Conservation (phyloP, 2,888 invertebrate species). For the Lomographa bimaculata region DNA sequence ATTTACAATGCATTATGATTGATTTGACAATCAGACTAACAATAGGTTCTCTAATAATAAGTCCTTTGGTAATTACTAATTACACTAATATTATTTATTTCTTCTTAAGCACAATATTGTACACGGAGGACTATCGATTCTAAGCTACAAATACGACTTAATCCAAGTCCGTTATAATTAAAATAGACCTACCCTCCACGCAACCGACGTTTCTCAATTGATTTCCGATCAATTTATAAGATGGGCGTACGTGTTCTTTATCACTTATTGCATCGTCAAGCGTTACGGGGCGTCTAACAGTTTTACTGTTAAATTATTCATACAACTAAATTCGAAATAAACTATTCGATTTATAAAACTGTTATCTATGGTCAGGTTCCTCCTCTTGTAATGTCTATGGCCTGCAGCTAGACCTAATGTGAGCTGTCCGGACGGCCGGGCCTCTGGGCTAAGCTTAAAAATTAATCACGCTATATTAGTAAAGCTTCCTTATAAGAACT, state of each 20-base stretch:
- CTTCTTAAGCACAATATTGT: no score
- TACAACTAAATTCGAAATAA: conserved; percentile 44
- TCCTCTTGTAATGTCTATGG: conserved; percentile 36
- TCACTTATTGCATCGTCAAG: conserved; percentile 25
- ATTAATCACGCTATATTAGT: conserved; percentile 60
- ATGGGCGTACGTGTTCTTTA: conserved; percentile 25
- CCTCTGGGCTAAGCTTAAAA: conserved; percentile 48
- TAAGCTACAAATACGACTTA: no score
- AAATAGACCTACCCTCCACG: conserved; percentile 13
- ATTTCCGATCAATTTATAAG: conserved; percentile 21
- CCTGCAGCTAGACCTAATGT: conserved; percentile 45
- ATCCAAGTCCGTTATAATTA: conserved; percentile 1
- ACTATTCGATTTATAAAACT: conserved; percentile 52
- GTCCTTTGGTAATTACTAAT: no score
- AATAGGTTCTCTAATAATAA: no score
- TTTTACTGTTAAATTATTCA: conserved; percentile 37
- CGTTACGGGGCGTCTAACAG: conserved; percentile 32
- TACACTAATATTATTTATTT: no score
- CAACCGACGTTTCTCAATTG: conserved; percentile 21
- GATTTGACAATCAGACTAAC: no score
- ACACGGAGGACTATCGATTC: no score
- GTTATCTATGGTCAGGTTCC: conserved; percentile 42
- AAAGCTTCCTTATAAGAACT: conserved; percentile 48
- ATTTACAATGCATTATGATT: no score
- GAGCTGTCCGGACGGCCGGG: conserved; percentile 35